These are phyloP conservation scores for Ormyrus thymus DNA, from an alignment of 2,888 invertebrate genomes.

Conservation along the genomic window DNA sequence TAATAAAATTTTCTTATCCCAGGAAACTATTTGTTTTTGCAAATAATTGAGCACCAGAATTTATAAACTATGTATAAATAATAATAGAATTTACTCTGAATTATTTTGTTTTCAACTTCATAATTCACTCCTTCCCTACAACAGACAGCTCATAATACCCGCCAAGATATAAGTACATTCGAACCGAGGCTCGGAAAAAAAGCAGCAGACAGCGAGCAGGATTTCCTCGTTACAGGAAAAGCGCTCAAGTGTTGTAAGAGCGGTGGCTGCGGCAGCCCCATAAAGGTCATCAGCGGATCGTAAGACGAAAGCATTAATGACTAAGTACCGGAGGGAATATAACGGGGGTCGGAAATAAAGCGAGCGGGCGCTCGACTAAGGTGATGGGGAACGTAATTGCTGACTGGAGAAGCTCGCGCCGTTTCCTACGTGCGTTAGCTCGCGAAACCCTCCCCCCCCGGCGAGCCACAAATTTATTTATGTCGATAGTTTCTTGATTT, in stretches of 20 bases:
- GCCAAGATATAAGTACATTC: not conserved
- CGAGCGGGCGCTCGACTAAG: constrained; percentile 28
- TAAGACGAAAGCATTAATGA: constrained; percentile 55
- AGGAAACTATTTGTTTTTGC: too few relatives aligned
- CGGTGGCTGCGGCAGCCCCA: too few relatives aligned
- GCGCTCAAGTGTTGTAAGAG: too few relatives aligned
- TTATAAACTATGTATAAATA: too few relatives aligned
- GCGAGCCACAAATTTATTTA: constrained; percentile 74
- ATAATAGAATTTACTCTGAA: too few relatives aligned
- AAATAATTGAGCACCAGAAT: too few relatives aligned
- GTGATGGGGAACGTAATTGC: constrained; percentile 68
- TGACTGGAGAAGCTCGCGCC: constrained; percentile 65
- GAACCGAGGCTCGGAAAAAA: not conserved
- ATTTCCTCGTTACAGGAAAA: constrained; percentile 34
- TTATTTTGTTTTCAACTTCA: too few relatives aligned
- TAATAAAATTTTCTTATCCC: too few relatives aligned
- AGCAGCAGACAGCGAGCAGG: constrained; percentile 18
- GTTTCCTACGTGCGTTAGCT: constrained; percentile 58
- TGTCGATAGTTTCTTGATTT: constrained; percentile 76
- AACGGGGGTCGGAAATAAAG: constrained; percentile 35
- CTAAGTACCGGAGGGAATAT: constrained; percentile 57
- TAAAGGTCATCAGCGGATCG: constrained; percentile 51
- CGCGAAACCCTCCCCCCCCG: constrained; percentile 71
- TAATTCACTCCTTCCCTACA: not conserved
- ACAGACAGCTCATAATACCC: constrained; percentile 3